A percentile compares a stretch with the other conserved stretches of the same genome.
Conservation (phyloP, 2,113 vertebrate genomes). For the Leptobrachium leishanense region DNA sequence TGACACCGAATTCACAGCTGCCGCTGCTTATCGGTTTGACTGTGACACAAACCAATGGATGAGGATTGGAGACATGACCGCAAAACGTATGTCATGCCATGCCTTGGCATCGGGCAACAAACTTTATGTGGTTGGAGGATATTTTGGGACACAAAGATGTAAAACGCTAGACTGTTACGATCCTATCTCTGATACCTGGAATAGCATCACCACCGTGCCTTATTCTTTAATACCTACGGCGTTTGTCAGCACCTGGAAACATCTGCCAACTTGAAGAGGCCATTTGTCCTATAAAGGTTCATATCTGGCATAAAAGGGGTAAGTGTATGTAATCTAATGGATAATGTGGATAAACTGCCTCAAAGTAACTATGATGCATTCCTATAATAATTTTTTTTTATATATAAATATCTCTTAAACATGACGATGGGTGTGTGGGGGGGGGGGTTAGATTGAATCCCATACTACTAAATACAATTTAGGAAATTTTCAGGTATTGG, state of each 20-base stretch:
- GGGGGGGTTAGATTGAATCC: no score
- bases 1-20: constrained; percentile 89
- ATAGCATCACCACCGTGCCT: constrained; percentile 92
- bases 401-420: no score
- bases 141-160: constrained; percentile 92
- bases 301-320: background rate
- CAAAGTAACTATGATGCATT: no score
- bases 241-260: constrained; percentile 96
- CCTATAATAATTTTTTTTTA: no score
- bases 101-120: constrained; percentile 92
- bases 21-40: constrained; percentile 91
- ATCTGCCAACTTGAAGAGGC: constrained; percentile 78
- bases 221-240: constrained; percentile 94
- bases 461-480: no score
- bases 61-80: constrained; percentile 90
- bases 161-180: constrained; percentile 95
- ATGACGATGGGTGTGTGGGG: no score
- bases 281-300: background rate
- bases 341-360: no score
- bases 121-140: constrained; percentile 92
- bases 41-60: constrained; percentile 89
- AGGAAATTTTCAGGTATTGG: no score
- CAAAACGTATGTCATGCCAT: constrained; percentile 94
- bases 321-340: background rate
- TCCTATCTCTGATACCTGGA: constrained; percentile 87